Base-by-base conservation (phyloP, 2,113 vertebrate species). In the Cyprinodon tularosa region DNA sequence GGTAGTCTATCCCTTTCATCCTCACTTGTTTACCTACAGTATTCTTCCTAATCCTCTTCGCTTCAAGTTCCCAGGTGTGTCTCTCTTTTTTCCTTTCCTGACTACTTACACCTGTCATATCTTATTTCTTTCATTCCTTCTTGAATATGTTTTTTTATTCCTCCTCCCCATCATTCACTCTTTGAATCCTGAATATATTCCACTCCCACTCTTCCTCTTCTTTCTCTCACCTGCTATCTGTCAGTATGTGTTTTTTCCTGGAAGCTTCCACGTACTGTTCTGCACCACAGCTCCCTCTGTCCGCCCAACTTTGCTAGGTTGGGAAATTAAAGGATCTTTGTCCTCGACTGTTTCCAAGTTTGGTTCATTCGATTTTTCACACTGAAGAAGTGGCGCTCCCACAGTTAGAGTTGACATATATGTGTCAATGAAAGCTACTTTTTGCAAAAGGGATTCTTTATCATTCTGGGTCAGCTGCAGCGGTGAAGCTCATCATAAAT, bases 261-360 rank as follows among this genome's bases (percentile, higher is more conserved):
- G 36, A 37, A 74, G 66, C 80, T 76, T 70, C 79, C 53, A 80
- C 74, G 86, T 87, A 86, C 90, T 86, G 82, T 89, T 90, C 84
- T 84, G 67, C 88, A 76, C 78, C 82, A 77, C 82, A 66, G 80
- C 86, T 91, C 74, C 81, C 86, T 78, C 74, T 68, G 79, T 84
- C 74, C 60, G 84, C 88, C 93, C 90, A 67, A 90, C 90, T 90
- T 92, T 88, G 62, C 71, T 66, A 65, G 47, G 61, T 71, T 82
- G 83, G 86, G 92, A 90, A 91, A 86, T 81, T 77, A 81, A 74
- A 72, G 76, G 86, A 81, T 81, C 73, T 91, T 87, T 74, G 74
- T 66, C 62, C 79, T 83, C 85, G 42, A 77, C 78, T 85, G 53
- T 84, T 85, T 85, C 72, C 78, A 11, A 59, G 42, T 64, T 29